These are phyloP conservation scores for Tinea pellionella DNA, from an alignment of 2,888 invertebrate genomes.

Conservation along the genomic window DNA sequence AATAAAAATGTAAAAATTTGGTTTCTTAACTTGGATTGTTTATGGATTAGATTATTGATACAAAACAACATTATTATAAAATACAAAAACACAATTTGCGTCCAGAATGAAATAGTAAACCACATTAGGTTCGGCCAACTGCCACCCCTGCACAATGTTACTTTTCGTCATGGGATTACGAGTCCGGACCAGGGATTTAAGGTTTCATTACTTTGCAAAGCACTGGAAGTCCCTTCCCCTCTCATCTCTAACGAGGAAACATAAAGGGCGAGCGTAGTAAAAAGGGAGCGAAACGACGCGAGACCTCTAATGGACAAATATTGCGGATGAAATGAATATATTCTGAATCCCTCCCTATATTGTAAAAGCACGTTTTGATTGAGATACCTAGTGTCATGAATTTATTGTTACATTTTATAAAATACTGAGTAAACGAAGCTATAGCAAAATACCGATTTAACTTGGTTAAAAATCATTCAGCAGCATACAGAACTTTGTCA, in stretches of 20 bases:
- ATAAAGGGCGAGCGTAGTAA: conserved; percentile 21
- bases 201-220: conserved; percentile 62
- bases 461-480: too few species aligned
- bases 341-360: conserved; percentile 33
- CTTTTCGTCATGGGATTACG: conserved; percentile 65
- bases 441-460: too few species aligned
- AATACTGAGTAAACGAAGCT: too few species aligned
- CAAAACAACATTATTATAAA: conserved; percentile 9
- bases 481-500: too few species aligned
- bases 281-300: conserved; percentile 54
- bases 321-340: conserved; percentile 68
- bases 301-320: conserved; percentile 70
- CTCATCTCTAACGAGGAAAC: background rate
- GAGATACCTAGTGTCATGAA: conserved; percentile 46
- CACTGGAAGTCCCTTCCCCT: conserved; percentile 1
- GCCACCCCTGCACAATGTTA: conserved; percentile 48
- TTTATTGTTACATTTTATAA: conserved; percentile 35
- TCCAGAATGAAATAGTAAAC: conserved; percentile 62
- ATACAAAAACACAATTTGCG: conserved; percentile 49
- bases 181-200: conserved; percentile 67
- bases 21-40: background rate
- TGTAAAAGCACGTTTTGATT: conserved; percentile 59
- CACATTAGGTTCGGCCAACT: conserved; percentile 64
- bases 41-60: background rate
- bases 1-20: too few species aligned